Evolutionary conservation across 2,888 invertebrate species (phyloP), one percentile per base, ranked within the genome.

Genomic region (Allophyes oxyacanthae): DNA sequence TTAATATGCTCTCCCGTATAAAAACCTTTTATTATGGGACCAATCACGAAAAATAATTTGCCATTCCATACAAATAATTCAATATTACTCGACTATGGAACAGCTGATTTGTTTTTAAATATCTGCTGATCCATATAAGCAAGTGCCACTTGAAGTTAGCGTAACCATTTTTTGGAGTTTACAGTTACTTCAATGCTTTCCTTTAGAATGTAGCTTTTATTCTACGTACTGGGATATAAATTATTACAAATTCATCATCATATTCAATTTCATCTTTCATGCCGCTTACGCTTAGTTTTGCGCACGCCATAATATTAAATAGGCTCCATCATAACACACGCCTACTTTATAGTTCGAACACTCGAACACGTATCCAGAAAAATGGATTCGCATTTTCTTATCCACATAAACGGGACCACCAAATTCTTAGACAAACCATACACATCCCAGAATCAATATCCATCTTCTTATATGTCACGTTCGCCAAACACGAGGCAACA

Each of bases 391-490:
- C 59, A 74, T 74, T 74, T 69, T 65, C 71, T 64, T 65, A 66
- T 62, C 43, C 60, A 33, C 42, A 71, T 63, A 70, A 56, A 50
- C 48, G 40, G 54, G 38, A 70, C 71, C 54, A 45, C 61, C 56
- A 64, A 75, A 75, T 75, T 76, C 76, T 65, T 73, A 71, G 67
- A 75, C 71, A 75, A 75, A 73, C 73, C 56, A 56, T 71, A 55
- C 57, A 61, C 41, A 70, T 54, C 54, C 48, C 33, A 54, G 76
- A 75, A 75, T 77, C 77, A 66, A 75, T 73, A 74, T 76, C 81
- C 72, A 68, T 75, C 70, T 64, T 72, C 64, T 64, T 58, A 67
- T 70, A 49, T 64, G 77, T 79, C 84, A 84, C 84, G 84, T 85
- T 84, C 85, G 41, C 57, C 72, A 85, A 82, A 84, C 84, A 79